phyloP scores from a whole-genome alignment of 2,797 vertebrate species.

The Urocyon cinereoargenteus region DNA sequence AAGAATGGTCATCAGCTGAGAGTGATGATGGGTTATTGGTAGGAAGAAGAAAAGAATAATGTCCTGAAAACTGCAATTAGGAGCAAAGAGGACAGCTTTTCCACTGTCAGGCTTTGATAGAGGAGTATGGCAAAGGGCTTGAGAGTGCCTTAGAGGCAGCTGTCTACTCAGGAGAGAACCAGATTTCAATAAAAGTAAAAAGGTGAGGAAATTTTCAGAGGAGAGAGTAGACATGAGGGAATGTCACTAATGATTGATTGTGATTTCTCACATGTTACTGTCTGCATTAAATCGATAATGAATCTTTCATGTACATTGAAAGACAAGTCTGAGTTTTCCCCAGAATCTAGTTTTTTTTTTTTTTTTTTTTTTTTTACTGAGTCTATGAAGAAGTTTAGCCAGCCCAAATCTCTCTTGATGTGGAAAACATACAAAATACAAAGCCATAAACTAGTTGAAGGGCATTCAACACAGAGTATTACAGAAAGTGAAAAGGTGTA shows the following conservation, averaged over 20 bases:
- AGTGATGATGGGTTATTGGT: neutral
- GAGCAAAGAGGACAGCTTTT: neutral
- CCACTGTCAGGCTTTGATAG: neutral
- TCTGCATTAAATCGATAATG: neutral
- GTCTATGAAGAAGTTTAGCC: neutral
- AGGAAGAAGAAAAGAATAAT: neutral
- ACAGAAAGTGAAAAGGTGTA: neutral
- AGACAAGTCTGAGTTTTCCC: neutral
- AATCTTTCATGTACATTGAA: neutral
- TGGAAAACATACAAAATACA: neutral
- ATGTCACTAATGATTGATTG: neutral
- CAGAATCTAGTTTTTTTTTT: slow-evolving; percentile 27
- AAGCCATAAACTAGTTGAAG: neutral
- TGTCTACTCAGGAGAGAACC: neutral
- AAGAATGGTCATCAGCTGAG: neutral
- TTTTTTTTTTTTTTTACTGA: slow-evolving; percentile 54
- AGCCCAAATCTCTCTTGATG: neutral
- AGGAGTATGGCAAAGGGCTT: neutral
- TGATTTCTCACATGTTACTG: neutral
- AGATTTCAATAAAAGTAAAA: neutral
- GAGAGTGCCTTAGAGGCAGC: neutral
- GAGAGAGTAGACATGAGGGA: neutral
- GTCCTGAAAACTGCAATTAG: neutral
- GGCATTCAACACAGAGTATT: neutral
- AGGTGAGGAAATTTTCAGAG: slow-evolving; percentile 10